Percentiles rank a stretch among this genome's conserved stretches.
phyloP scores from a whole-genome alignment of 2,888 invertebrate species.

The Ophioninae sp. region DNA sequence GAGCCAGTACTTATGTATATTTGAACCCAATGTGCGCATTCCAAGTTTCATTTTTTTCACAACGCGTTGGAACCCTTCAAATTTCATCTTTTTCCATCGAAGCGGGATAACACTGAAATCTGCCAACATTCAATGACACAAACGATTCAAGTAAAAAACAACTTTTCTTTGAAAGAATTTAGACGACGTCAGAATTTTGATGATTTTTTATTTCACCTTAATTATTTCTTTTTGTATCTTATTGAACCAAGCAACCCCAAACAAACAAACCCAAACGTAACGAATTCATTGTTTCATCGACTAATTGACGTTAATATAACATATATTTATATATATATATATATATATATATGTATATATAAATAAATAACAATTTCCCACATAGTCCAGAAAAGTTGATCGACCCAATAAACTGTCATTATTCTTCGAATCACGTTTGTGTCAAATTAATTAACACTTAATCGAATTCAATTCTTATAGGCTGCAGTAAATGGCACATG shows the following conservation, averaged over 20 bases:
- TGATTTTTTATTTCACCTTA: too few species aligned
- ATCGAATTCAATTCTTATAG: conserved; percentile 2
- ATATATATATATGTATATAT: background rate
- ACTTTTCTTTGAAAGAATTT: too few species aligned
- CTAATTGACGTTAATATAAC: background rate
- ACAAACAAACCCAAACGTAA: background rate
- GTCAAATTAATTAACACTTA: background rate
- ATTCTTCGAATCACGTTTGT: background rate
- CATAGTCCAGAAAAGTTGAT: background rate
- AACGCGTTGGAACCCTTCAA: background rate
- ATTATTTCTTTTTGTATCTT: too few species aligned
- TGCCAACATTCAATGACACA: background rate
- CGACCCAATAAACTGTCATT: background rate
- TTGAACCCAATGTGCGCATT: conserved; percentile 1
- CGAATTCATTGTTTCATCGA: background rate
- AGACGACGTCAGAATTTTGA: too few species aligned
- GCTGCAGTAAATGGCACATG: background rate
- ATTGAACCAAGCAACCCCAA: too few species aligned
- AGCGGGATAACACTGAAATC: background rate
- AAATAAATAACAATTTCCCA: too few species aligned
- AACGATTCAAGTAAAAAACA: background rate
- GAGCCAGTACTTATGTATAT: conserved; percentile 12
- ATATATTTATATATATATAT: background rate
- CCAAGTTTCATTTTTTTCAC: background rate
- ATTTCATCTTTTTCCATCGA: background rate